Base-by-base conservation (phyloP, 2,797 vertebrate species). In the Melanotaenia parkinsoni region DNA sequence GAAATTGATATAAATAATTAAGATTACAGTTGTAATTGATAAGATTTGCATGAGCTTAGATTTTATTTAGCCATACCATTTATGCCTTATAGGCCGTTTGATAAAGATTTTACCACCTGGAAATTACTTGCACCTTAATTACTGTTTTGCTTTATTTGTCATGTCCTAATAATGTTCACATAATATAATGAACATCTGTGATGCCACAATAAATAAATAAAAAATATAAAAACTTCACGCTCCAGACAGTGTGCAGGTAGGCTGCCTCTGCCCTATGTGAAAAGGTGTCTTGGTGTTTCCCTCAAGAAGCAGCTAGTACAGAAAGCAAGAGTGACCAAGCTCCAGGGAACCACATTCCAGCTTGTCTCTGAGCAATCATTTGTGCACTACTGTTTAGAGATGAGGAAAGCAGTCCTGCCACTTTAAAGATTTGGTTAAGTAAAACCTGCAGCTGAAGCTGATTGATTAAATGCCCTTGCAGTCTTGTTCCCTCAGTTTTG, bases 391-490 rank as follows among this genome's bases (percentile, higher is more conserved):
- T n/a, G 54, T 38, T 63, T 20, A 35, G 35, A 47, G 67, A 33
- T 32, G 59, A 69, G 59, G 57, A 84, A 81, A 87, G 75, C 70
- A 65, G 80, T 51, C 2, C 57, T 78, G 71, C 74, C 73, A 88
- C 88, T 87, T 89, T 82, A 82, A 92, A 86, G 77, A 89, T 81
- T 88, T 89, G 81, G 89, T 86, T 87, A 89, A 89, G 80, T 88
- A 90, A 70, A 91, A 89, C 67, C 81, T 77, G 80, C 72, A 86
- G 63, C 77, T 86, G 83, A 91, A 85, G 86, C 74, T 89, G 89
- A 92, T 86, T 89, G 86, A 91, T 91, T 91, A 89, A 88, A 88
- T 2, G 43, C 64, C 66, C 72, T 61, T 16, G 10, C 70, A 77
- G 70, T 73, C 37, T 67, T 83, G 80, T 84, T 66, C 24, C 61